These are phyloP conservation scores for Chaitophorus viminalis DNA, from an alignment of 2,888 invertebrate species.

Conservation along the genomic window DNA sequence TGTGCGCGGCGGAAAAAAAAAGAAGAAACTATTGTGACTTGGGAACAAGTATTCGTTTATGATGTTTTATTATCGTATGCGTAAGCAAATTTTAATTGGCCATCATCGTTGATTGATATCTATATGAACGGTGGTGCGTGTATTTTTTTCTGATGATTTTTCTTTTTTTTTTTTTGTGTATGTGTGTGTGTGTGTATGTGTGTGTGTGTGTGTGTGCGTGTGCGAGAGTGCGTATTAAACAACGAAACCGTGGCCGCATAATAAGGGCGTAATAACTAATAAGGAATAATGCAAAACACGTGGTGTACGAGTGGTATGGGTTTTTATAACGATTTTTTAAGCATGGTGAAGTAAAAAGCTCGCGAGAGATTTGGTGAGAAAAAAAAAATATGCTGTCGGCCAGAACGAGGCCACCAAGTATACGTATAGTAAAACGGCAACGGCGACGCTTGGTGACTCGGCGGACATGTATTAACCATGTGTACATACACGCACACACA, in stretches of 20 bases:
- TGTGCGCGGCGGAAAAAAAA: neutral
- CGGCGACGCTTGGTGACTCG: neutral
- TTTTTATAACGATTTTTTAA: conserved; percentile 30
- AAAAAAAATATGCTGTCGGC: neutral
- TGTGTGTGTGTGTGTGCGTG: too few species aligned
- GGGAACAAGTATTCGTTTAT: neutral
- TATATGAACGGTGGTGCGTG: neutral
- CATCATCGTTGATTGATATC: neutral
- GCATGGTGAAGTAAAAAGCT: neutral
- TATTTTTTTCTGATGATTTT: neutral
- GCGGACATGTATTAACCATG: neutral
- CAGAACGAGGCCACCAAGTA: conserved; percentile 14
- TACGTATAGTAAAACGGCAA: conserved; percentile 28
- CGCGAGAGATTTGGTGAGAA: conserved; percentile 1
- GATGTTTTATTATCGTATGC: neutral
- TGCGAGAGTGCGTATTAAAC: neutral
- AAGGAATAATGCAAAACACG: neutral
- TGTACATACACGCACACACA: neutral
- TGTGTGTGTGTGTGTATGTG: too few species aligned
- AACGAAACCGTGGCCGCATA: neutral
- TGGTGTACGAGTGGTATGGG: neutral
- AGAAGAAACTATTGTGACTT: neutral
- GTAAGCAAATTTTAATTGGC: neutral
- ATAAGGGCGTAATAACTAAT: neutral
- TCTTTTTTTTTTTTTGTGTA: too few species aligned